Base-by-base conservation (phyloP, 2,113 vertebrate genomes). In the Camelus bactrianus region DNA sequence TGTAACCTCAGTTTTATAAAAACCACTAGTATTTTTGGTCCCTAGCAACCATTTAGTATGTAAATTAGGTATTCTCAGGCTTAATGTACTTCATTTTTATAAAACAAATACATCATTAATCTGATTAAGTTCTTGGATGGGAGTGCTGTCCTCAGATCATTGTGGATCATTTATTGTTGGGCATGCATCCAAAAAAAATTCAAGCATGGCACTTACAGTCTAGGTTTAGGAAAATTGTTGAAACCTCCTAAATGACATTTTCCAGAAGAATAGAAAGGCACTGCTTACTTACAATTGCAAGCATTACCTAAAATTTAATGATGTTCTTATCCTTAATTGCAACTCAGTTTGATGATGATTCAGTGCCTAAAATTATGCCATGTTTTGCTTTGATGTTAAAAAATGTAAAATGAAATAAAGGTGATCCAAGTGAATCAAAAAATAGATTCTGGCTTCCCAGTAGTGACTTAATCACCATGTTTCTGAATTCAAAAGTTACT, bases 101-200 rank as follows among this genome's bases (percentile, higher is more conserved):
- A 99, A 99, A 99, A 99, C 98, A 99, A 99, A 99, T 99, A 99
- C 98, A 99, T 99, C 98, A 99, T 99, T 99, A 99, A 99, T 99
- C 99, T 99, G 99, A 99, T 99, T 99, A 99, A 99, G 98, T 98
- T 99, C 98, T 99, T 99, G 98, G 98, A 98, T 96, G 98, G 97
- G 98, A 98, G 97, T 97, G 96, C 98, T 98, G 97, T 98, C 97
- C 98, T 98, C 98, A 99, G 99, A 99, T 99, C 98, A 98, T 98
- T 98, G 98, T 98, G 97, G 98, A 98, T 99, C 97, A 98, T 98
- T 99, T 98, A 98, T 98, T 98, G 97, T 98, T 98, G 98, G 98
- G 98, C 97, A 98, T 91, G 89, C 94, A 96, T 99, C 99, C 99
- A 99, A 98, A 98, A 98, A 97, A 98, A 98, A 97, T 98, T 98